Evolutionary conservation across 2,888 invertebrate species (phyloP), one percentile per base, ranked within the genome.

Genomic region (Apoda limacodes): DNA sequence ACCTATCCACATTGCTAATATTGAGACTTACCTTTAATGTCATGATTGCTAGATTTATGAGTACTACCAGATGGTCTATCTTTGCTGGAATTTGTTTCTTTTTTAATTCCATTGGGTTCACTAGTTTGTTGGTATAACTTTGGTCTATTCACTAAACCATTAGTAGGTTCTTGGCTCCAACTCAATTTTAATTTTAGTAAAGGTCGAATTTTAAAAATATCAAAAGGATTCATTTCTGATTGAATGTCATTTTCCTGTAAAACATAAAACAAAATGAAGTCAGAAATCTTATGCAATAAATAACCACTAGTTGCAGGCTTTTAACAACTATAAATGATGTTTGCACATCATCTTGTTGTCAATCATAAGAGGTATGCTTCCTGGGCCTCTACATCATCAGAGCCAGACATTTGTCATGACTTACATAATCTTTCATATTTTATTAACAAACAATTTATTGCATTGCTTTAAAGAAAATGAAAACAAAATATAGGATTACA

Each of bases 131-230:
- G 78, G 43, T 74, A 85, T 28, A 86, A 75, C 41, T 84, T 82
- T 3, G 89, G 89, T 44, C 88, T 70, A 48, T 88, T 87, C 5
- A 88, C 88, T 22, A 87, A 66, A 9, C 85, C 84, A 28, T 83
- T 85, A 17, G 85, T 85, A 1, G 88, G 85, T 50, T 89, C 88
- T 37, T 86, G 87, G 29, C 90, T 90, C 93, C 95, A 95, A 47
- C 87, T 87, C 25, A 96, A 74, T 49, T 89, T 88, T 52, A 96
- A 88, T 68, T 94, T 95, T 2, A 96, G 74, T 37, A 90, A 87
- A 1, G 95, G 93, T 34, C 89, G 86, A 47, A 89, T 87, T 68
- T 87, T 87, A 55, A 92, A 92, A 33, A 88, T 83, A 48, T 92
- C 91, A 55, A 92, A 88, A 22, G 88, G 86, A 34, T 75, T 83